Evolutionary conservation across 2,113 vertebrate genomes (phyloP).

Genomic region (Sardina pilchardus): DNA sequence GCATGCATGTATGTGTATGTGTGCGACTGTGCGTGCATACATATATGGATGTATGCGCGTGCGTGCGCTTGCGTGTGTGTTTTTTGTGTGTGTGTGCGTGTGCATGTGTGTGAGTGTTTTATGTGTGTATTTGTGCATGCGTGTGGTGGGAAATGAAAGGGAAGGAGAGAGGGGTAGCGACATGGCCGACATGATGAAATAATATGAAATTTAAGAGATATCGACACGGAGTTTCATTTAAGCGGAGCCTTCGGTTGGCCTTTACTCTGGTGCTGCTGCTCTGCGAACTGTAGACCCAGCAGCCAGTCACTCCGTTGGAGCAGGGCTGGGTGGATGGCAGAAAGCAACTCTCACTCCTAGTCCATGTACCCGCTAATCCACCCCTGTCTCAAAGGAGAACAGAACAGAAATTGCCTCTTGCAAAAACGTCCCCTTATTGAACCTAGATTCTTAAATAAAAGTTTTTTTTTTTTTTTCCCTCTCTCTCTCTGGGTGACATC

Average conservation of each 20-base stretch:
- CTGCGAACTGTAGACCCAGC: background rate
- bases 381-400: background rate
- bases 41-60: background rate
- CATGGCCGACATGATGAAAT: background rate
- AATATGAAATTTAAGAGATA: background rate
- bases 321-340: background rate
- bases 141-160: background rate
- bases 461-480: background rate
- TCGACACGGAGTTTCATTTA: background rate
- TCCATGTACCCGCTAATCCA: background rate
- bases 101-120: background rate
- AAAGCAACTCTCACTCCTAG: background rate
- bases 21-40: no score
- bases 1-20: background rate
- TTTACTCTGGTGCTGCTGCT: background rate
- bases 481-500: background rate
- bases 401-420: background rate
- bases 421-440: conserved; percentile 4
- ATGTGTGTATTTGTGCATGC: background rate
- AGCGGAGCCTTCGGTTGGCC: background rate
- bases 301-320: background rate
- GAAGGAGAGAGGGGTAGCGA: background rate
- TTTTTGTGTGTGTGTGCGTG: background rate
- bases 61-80: background rate
- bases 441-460: background rate